Evolutionary conservation across 2,113 vertebrate species (phyloP), one percentile per base, ranked within the genome.

Genomic region (Condylura cristata): DNA sequence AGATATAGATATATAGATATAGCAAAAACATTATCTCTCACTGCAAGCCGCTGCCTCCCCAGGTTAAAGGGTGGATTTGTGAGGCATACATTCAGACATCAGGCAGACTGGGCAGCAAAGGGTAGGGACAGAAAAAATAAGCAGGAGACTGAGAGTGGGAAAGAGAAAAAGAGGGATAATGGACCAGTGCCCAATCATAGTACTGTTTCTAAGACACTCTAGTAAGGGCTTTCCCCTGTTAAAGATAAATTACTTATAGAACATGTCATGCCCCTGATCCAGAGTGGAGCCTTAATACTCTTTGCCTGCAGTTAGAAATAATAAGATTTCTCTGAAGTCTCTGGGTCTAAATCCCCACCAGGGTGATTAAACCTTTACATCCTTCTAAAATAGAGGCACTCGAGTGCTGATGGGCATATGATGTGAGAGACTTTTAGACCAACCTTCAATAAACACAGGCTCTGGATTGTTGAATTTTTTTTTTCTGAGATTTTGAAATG

Each of bases 261-360:
- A 96, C 93, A 96, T 90, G 95, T 91, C 97, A 94, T 95, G 96
- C 85, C 96, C 96, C 94, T 96, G 96, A 96, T 97, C 96, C 96
- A 96, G 94, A 97, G 91, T 92, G 93, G 94, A 95, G 94, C 93
- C 87, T 96, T 97, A 97, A 97, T 96, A 94, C 97, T 96, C 95
- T 97, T 96, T 90, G 96, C 96, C 97, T 97, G 96, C 96, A 97
- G 97, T 97, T 97, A 96, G 96, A 97, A 97, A 97, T 97, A 97
- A 97, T 97, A 97, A 97, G 96, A 96, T 97, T 97, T 97, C 96
- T 97, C 95, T 81, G 66, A 97, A 97, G 95, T 97, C 96, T 97
- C 95, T 95, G 86, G 89, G 96, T 95, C 97, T 97, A 97, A 97
- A 97, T 97, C 96, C 97, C 97, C 97, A 97, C 94, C 91, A 96